These are phyloP conservation scores for Mus spicilegus DNA, from an alignment of 2,113 vertebrate species.

Conservation along the genomic window DNA sequence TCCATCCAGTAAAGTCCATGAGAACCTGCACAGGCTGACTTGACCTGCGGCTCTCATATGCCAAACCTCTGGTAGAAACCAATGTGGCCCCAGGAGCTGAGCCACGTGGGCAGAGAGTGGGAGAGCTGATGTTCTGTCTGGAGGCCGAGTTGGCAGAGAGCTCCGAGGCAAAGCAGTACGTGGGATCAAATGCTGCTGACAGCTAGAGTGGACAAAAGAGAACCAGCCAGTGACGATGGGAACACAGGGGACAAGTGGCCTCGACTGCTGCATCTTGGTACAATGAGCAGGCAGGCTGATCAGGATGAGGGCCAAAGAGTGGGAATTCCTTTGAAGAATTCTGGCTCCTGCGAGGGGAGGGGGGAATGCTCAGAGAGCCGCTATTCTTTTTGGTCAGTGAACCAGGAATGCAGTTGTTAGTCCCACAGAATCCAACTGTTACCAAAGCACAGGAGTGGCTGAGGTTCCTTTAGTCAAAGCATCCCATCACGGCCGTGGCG, in stretches of 20 bases:
- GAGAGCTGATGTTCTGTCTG: neutral
- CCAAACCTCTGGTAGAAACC: neutral
- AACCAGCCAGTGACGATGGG: neutral
- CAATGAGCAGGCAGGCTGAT: neutral
- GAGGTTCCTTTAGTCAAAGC: neutral
- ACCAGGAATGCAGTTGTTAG: too few relatives aligned
- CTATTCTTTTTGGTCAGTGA: neutral
- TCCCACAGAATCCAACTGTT: neutral
- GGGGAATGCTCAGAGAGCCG: neutral
- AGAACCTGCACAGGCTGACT: neutral
- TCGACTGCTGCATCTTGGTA: neutral
- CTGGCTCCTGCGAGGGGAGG: neutral
- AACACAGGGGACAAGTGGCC: neutral
- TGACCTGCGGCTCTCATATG: neutral
- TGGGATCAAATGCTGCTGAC: neutral
- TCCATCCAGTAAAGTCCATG: neutral
- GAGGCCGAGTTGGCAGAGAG: neutral
- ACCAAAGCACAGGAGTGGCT: neutral
- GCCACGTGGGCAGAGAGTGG: neutral
- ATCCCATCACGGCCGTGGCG: neutral
- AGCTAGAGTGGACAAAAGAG: neutral
- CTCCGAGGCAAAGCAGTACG: neutral
- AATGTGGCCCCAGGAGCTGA: neutral
- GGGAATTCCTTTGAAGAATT: neutral
- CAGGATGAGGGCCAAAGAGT: neutral